A percentile compares a stretch with the other conserved stretches of the same genome.
phyloP scores from a whole-genome alignment of 2,888 invertebrate species.

The Lasioglossum zephyrum region DNA sequence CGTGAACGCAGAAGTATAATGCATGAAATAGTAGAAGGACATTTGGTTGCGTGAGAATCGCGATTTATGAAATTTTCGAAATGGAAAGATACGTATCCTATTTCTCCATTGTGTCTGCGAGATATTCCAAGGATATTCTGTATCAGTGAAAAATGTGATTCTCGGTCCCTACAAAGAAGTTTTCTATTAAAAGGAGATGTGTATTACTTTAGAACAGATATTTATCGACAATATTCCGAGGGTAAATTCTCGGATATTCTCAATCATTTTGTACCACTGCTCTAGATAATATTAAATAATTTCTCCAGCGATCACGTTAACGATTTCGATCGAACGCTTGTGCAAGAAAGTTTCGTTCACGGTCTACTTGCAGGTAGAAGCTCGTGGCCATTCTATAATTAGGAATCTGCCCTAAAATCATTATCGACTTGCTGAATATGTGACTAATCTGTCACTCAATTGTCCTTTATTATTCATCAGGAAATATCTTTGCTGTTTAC shows the following conservation, averaged over 20 bases:
- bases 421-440: background rate
- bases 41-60: background rate
- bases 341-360: background rate
- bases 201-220: background rate
- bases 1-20: background rate
- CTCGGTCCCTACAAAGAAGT: background rate
- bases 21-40: background rate
- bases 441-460: background rate
- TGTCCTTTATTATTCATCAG: background rate
- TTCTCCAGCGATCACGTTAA: background rate
- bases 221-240: background rate
- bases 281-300: background rate
- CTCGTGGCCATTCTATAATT: background rate
- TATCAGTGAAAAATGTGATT: background rate
- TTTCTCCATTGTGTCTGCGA: background rate
- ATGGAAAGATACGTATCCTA: background rate
- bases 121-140: background rate
- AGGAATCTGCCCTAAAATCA: background rate
- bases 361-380: background rate
- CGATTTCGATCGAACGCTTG: background rate
- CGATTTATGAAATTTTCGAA: background rate
- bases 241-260: background rate
- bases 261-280: background rate
- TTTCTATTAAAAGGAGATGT: background rate
- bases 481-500: background rate